Conservation (phyloP, 2,888 invertebrate species). For the Hypercompe scribonia region DNA sequence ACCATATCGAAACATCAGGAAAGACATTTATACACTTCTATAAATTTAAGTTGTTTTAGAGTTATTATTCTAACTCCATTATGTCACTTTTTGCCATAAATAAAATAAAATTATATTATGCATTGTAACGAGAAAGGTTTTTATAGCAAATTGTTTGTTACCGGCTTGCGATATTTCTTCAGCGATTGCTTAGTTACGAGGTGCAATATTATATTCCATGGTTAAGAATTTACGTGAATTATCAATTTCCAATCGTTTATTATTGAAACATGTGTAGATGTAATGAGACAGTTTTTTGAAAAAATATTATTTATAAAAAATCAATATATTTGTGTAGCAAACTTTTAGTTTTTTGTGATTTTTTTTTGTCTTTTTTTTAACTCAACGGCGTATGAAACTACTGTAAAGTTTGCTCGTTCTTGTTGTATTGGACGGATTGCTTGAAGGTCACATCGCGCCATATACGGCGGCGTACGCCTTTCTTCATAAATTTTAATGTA, state of each 20-base stretch:
- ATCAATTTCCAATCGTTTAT: background rate
- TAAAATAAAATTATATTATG: background rate
- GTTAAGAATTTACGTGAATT: background rate
- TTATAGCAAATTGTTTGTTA: background rate
- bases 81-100: background rate
- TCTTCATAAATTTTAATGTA: background rate
- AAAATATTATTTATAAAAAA: no score
- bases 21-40: no score
- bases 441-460: no score
- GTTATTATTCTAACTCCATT: background rate
- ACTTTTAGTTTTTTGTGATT: no score
- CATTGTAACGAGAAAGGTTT: background rate
- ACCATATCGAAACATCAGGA: no score
- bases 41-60: no score
- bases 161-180: background rate
- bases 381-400: background rate
- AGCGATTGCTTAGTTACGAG: background rate
- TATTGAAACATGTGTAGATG: background rate
- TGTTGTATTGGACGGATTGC: background rate
- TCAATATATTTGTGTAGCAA: no score
- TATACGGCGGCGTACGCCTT: background rate
- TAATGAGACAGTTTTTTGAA: no score
- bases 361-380: no score
- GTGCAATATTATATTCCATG: background rate
- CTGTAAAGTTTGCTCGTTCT: background rate